A percentile compares a stretch with the other conserved stretches of the same genome.
Conservation (phyloP, 2,113 vertebrate genomes). For the Myotis brandtii region DNA sequence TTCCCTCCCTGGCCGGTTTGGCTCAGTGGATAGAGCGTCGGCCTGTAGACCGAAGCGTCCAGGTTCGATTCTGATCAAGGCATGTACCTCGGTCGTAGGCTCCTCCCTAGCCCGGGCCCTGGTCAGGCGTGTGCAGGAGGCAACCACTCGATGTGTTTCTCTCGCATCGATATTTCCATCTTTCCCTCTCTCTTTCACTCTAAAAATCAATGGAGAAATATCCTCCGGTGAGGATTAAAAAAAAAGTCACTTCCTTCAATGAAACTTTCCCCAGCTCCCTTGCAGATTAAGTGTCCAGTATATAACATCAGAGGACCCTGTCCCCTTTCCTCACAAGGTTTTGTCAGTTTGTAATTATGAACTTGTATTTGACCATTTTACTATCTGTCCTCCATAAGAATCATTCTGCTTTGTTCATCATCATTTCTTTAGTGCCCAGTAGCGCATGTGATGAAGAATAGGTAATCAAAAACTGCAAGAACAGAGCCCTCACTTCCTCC, state of each 20-base stretch:
- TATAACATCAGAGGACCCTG: background rate
- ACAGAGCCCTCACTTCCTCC: background rate
- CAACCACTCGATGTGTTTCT: too few relatives aligned
- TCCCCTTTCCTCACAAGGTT: background rate
- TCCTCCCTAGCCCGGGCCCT: too few relatives aligned
- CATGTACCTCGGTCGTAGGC: too few relatives aligned
- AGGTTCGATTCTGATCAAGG: too few relatives aligned
- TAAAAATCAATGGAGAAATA: too few relatives aligned
- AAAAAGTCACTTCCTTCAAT: background rate
- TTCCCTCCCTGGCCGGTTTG: too few relatives aligned
- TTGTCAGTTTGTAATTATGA: background rate
- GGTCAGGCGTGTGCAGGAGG: too few relatives aligned
- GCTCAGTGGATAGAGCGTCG: too few relatives aligned
- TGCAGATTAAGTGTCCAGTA: background rate
- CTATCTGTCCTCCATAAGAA: background rate
- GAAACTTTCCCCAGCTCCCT: background rate
- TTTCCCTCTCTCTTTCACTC: too few relatives aligned
- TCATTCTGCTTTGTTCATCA: background rate
- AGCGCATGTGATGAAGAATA: background rate
- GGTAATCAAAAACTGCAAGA: background rate
- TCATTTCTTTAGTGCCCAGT: background rate
- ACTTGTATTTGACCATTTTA: background rate
- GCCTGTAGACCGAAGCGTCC: too few relatives aligned
- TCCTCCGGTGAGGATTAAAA: too few relatives aligned
- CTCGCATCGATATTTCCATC: too few relatives aligned